A percentile compares a stretch with the other conserved stretches of the same genome.
Conservation (phyloP, 2,797 vertebrate genomes). For the Spinus pinus region DNA sequence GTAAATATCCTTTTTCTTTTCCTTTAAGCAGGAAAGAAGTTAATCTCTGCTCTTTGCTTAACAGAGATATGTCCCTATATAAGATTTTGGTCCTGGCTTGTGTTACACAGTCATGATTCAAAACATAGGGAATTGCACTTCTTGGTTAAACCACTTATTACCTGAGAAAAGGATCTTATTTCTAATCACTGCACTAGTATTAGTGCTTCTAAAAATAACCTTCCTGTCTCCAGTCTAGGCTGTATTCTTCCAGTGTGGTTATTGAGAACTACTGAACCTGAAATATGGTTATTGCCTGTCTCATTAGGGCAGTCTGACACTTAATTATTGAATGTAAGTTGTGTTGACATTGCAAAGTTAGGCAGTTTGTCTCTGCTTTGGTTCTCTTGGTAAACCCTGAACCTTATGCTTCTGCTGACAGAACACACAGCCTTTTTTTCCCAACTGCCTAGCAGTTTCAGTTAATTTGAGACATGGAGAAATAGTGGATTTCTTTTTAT, state of each 20-base stretch:
- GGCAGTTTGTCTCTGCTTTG: neutral
- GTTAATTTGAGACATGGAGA: neutral
- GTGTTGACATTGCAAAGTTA: neutral
- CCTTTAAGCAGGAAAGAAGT: neutral
- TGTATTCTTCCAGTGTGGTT: neutral
- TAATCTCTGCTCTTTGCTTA: neutral
- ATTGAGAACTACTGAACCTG: neutral
- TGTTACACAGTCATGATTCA: neutral
- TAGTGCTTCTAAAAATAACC: slow-evolving; percentile 2
- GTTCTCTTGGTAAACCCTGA: neutral
- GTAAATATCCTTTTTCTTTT: neutral
- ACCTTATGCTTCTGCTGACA: neutral
- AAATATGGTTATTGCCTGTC: neutral
- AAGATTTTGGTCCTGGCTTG: neutral
- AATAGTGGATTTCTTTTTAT: slow-evolving; percentile 3
- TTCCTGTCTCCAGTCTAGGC: neutral
- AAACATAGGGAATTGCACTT: neutral
- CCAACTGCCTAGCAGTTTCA: neutral
- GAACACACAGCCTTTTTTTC: neutral
- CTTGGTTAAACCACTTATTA: neutral
- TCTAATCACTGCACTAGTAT: neutral
- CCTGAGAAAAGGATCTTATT: neutral
- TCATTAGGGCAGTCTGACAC: slow-evolving; percentile 6
- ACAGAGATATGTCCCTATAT: neutral
- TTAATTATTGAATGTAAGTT: neutral